Evolutionary conservation across 2,113 vertebrate species (phyloP), one percentile per base, ranked within the genome.

Genomic region (Brachyistius frenatus): DNA sequence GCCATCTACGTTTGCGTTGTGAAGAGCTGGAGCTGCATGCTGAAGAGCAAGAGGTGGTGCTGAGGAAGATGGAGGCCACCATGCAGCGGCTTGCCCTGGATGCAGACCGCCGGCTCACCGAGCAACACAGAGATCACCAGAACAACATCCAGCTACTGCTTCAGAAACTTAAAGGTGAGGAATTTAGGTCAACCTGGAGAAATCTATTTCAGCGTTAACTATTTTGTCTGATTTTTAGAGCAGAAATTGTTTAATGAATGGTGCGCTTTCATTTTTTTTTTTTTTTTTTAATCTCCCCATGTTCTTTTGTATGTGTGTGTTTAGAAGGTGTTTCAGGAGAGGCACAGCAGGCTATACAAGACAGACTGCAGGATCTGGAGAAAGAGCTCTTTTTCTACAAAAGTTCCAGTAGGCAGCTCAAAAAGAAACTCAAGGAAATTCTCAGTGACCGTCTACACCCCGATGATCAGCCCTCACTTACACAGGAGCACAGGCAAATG

Each of bases 381-480:
- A 97, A 95, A 87, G 96, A 99, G 50, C 93, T 98, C 73, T 96
- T 96, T 89, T 98, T 96, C 93, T 98, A 97, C 89, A 98, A 97
- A 93, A 96, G 94, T 94, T 96, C 93, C n/a, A 96, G 94, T 66
- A 94, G 96, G 54, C 95, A 97, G 50, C 92, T 98, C 75, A 97
- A 95, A 87, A 96, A 95, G 91, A 97, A 96, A 89, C 77, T 98
- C 65, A 95, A 92, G 70, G 93, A 93, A 31, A 37, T 95, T 39
- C 63, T 83, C 31, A 86, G 80, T 62, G 94, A 93, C 72, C 64
- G 74, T 30, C 33, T 37, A 15, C 41, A 76, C 6, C 66, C 57
- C 72, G 79, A 90, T 52, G 2, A 85, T 91, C 77, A 75, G 5
- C 33, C 14, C 6, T 55, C 62, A 65, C 44, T 47, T 41, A 23